Evolutionary conservation across 2,888 invertebrate species (phyloP).

Genomic region (Marasmarcha lunaedactyla): DNA sequence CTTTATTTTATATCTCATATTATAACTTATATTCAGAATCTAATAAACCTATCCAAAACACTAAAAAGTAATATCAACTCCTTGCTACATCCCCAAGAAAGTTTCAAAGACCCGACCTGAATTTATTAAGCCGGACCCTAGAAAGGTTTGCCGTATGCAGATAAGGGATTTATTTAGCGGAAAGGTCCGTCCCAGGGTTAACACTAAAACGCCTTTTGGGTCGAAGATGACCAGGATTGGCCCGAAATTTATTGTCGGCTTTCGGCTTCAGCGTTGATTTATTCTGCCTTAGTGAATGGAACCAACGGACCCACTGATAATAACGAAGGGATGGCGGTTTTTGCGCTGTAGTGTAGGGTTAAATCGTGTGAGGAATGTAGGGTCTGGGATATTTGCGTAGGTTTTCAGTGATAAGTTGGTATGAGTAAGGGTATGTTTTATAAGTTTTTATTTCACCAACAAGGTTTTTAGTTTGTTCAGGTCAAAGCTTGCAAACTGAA

Average conservation of each 20-base stretch:
- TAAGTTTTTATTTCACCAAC: too few species aligned
- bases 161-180: slow-evolving; percentile 72
- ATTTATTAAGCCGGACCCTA: slow-evolving; percentile 70
- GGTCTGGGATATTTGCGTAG: too few species aligned
- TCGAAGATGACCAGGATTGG: slow-evolving; percentile 66
- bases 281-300: slow-evolving; percentile 49
- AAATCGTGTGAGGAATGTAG: neutral
- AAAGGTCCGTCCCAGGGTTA: slow-evolving; percentile 68
- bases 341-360: slow-evolving; percentile 12
- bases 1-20: too few species aligned
- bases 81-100: slow-evolving; percentile 33
- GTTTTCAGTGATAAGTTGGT: too few species aligned
- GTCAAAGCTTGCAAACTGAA: too few species aligned
- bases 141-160: slow-evolving; percentile 71
- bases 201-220: slow-evolving; percentile 59
- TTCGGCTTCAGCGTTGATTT: slow-evolving; percentile 60
- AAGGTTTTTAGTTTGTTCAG: too few species aligned
- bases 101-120: slow-evolving; percentile 64
- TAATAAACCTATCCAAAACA: too few species aligned
- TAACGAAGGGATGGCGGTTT: slow-evolving; percentile 25
- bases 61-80: slow-evolving; percentile 27
- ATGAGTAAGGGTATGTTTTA: too few species aligned
- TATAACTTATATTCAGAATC: too few species aligned
- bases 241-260: slow-evolving; percentile 63
- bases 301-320: slow-evolving; percentile 41